Base-by-base conservation (phyloP, 2,888 invertebrate species). In the Taphrorychus bicolor region DNA sequence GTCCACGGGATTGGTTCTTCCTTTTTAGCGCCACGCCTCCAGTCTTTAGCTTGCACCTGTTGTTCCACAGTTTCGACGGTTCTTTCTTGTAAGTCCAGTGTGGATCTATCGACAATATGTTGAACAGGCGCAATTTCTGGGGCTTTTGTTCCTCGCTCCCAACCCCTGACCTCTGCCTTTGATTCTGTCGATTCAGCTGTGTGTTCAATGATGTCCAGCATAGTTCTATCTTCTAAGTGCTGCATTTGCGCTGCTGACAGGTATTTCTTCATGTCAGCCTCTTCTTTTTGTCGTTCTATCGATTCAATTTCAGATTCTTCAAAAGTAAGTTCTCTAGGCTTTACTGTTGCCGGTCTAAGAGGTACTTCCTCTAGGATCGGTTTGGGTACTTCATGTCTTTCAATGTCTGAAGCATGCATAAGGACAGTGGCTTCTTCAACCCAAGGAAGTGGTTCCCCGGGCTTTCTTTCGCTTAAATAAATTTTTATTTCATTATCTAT, bases 371-470 rank as follows among this genome's bases (percentile, higher is more conserved):
- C 23, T 32, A 83, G 76, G 72, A 87, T 84, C 59, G 83, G 77
- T 70, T 83, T 82, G 72, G 86, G 85, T 71, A 87, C 84, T 54
- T 87, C 85, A 70, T 80, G 81, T 73, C 80, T 82, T 66, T 83
- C 77, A 2, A 68, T 71, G 11, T 32, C 32, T 65, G 75, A 77
- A 0, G 83, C 73, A 70, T 77, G 80, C 77, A 80, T 88, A 7
- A 87, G 75, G 32, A 76, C 80, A 21, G 86, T 82, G 67, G 85
- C 83, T 80, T 91, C 88, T 75, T 90, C 86, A 11, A 86, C 91
- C 65, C 65, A 65, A 11, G 65, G 59, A 2, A 54, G 41, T 18
- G 53, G 21, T 65, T 64, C 19, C n/a, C 14, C 49, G 11, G 52
- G 22, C 11, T 49, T 18, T 49, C 16, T 53, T 14, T 49, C 51